Conservation (phyloP, 2,888 invertebrate species). For the Caenorhabditis sp. region DNA sequence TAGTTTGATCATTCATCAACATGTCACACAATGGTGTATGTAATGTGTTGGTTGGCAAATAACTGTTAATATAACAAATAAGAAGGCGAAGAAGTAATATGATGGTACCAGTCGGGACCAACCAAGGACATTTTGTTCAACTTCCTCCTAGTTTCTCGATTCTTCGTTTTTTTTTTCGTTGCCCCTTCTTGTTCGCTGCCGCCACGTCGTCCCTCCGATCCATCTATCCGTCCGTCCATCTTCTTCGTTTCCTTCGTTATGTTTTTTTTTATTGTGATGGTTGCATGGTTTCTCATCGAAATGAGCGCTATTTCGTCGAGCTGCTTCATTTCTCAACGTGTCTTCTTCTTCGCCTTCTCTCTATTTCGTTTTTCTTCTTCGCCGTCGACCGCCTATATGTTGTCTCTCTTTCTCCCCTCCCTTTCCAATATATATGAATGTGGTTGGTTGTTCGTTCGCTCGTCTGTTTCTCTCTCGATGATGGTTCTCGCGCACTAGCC, state of each 20-base stretch:
- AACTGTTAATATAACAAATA: too few species aligned
- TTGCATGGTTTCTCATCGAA: background rate
- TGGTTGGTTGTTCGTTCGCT: background rate
- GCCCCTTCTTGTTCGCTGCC: background rate
- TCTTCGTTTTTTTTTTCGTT: background rate
- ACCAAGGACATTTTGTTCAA: background rate
- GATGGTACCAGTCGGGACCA: background rate
- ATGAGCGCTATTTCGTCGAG: conserved; percentile 8
- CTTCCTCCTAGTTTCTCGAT: background rate
- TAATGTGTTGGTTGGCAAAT: too few species aligned
- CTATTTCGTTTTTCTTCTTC: background rate
- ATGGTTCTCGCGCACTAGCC: background rate
- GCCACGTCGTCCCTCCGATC: background rate
- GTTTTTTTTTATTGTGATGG: background rate
- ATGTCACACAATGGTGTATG: too few species aligned
- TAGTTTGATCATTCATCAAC: too few species aligned
- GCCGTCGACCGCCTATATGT: background rate
- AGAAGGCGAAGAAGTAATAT: background rate
- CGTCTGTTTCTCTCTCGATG: background rate
- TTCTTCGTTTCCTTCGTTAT: background rate
- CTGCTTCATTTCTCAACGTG: background rate
- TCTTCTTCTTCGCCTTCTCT: background rate
- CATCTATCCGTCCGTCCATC: background rate
- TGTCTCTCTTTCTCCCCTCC: background rate
- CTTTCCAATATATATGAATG: background rate